Base-by-base conservation (phyloP, 1,140 invertebrate species). In the Littorina saxatilis region DNA sequence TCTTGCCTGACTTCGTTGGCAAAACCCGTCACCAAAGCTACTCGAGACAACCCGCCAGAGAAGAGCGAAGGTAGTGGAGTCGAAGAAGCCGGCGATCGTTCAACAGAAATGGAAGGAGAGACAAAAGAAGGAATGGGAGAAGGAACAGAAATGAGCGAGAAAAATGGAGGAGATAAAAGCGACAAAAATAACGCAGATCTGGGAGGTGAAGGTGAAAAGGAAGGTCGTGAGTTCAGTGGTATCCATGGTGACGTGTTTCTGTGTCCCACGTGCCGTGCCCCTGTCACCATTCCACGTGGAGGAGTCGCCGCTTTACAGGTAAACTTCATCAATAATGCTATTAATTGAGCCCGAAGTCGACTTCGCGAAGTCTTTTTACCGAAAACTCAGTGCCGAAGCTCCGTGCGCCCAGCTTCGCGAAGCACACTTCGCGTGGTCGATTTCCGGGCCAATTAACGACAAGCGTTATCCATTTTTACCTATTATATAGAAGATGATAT, bases 201-300 rank as follows among this genome's bases (percentile, higher is more conserved):
- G 17, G 43, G 17, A 47, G 43, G 43, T 3, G 63, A 39, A 68
- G 43, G 7, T 17, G 7, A 17, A 9, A 47, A 47, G 43, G 43
- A 47, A 47, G 17, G 43, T 47, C 43, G 43, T 47, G 43, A 47
- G 43, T 17, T 9, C 40, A 17, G 13, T 11, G 68, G 37, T 27
- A 39, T 27, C 1, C 17, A 0, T 5, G 2, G 4, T 13, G 17
- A 72, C 35, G 35, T 23, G 4, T 40, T 72, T 17, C 68, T 40
- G 68, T 72, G 68, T 40, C 68, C 68, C 15, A 72, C 68, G 3
- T 72, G 68, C 40, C 68, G 68, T 27, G 20, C 37, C 20, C 37
- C 37, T 5, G 68, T 72, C 68, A 40, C 17, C 37, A 27, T 72
- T 4, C 68, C 68, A n/a, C 13, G 13, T 23, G 68, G 35, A 43